Evolutionary conservation across 2,113 vertebrate species (phyloP).

Genomic region (Gavia stellata): DNA sequence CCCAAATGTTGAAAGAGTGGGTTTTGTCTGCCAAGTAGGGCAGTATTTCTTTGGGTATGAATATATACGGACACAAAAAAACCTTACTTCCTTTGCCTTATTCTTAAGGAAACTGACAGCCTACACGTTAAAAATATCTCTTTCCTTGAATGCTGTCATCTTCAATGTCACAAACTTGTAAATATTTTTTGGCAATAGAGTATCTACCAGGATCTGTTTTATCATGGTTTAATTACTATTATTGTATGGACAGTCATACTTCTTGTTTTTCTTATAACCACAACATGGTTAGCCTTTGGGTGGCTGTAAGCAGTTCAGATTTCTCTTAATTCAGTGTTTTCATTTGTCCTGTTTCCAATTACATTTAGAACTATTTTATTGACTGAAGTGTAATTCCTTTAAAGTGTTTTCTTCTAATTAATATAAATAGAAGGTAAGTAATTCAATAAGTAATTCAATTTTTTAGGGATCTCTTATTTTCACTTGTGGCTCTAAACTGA

Average conservation of each 20-base stretch:
- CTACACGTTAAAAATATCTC: neutral
- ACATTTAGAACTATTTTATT: neutral
- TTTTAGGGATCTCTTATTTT: neutral
- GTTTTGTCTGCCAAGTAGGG: neutral
- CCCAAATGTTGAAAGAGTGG: neutral
- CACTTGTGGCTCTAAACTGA: neutral
- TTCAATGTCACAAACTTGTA: neutral
- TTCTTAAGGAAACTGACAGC: neutral
- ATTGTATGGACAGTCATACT: neutral
- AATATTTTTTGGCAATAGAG: neutral
- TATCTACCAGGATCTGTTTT: neutral
- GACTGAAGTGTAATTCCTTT: neutral
- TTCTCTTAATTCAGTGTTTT: constrained; percentile 13
- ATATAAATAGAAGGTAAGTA: neutral
- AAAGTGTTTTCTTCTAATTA: constrained; percentile 1
- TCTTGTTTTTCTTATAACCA: neutral
- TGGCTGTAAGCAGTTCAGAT: neutral
- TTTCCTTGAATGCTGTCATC: neutral
- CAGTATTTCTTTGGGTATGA: neutral
- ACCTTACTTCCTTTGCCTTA: neutral
- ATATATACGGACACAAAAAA: neutral
- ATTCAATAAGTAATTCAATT: neutral
- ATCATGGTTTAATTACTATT: neutral
- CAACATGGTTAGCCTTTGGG: neutral
- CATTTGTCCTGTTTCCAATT: neutral